These are phyloP conservation scores for Drosophila miranda DNA, from an alignment of 1,140 invertebrate species.

Conservation along the genomic window DNA sequence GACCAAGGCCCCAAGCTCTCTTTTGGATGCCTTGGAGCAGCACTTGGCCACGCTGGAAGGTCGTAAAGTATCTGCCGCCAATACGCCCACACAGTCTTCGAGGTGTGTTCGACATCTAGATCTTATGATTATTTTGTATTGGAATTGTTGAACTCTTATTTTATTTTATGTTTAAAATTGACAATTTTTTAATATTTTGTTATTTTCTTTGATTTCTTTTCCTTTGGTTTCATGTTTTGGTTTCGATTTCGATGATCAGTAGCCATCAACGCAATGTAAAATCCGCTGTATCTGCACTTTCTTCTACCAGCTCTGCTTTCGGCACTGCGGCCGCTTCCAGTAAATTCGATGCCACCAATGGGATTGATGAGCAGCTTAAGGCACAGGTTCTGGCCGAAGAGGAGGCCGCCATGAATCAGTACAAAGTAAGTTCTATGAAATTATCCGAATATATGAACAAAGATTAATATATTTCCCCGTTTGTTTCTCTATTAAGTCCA, in stretches of 20 bases:
- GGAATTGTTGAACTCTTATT: constrained; percentile 17
- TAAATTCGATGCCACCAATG: constrained; percentile 88
- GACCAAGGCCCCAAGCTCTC: constrained; percentile 98
- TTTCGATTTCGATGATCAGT: constrained; percentile 27
- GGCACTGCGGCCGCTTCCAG: constrained; percentile 90
- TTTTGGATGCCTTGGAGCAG: constrained; percentile 98
- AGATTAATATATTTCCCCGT: constrained; percentile 35
- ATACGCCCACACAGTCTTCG: constrained; percentile 92
- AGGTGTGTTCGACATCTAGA: constrained; percentile 84
- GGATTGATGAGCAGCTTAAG: constrained; percentile 92
- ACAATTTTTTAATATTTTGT: constrained; percentile 35
- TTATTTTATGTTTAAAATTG: constrained; percentile 32
- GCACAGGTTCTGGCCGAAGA: constrained; percentile 96
- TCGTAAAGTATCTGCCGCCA: constrained; percentile 92
- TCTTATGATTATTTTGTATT: constrained; percentile 5
- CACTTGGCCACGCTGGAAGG: constrained; percentile 97
- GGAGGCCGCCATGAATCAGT: constrained; percentile 96
- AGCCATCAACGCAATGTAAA: constrained; percentile 92
- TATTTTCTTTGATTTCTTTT: constrained; percentile 35
- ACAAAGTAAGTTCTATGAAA: constrained; percentile 88
- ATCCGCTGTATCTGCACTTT: constrained; percentile 94
- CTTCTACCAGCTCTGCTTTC: constrained; percentile 93
- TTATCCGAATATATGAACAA: neutral
- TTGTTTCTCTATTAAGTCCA: constrained; percentile 85
- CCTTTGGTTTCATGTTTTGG: constrained; percentile 9